Base-by-base conservation (phyloP, 2,888 invertebrate species). In the Nephrotoma guestfalica region DNA sequence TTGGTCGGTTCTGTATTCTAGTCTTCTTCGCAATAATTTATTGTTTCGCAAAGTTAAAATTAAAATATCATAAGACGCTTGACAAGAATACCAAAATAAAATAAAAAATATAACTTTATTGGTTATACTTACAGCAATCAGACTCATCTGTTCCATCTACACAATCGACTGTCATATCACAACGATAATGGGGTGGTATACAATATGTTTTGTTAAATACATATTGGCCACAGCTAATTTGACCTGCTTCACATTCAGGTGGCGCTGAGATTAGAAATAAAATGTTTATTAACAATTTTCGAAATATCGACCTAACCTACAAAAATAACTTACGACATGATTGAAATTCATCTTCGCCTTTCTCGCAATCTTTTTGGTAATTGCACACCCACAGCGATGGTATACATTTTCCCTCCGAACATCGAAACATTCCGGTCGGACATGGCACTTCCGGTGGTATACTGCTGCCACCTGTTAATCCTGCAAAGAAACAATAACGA, bases 191-290 rank as follows among this genome's bases (percentile, higher is more conserved):
- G 88, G 96, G 96, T 87, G 98, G 97, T 90, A 98, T 96, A 92
- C 98, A 98, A 92, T 97, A 98, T 43, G 98, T 97, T 92, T 96
- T 97, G 93, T 98, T 98, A 94, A 97, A 98, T 89, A 96, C 95
- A 93, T 98, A 98, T 92, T 97, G 97, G 86, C 96, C 95, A 92
- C 98, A 99, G 71, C 96, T 96, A 90, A 97, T 94, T 93, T 98
- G 97, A 0, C 96, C 96, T 86, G 95, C 93, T 89, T 98, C 97
- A 91, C 98, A 99, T 90, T 98, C 97, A 43, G 98, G 98, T 86
- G 98, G 97, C 87, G 97, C 98, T 98, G 93, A 11, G 40, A 86
- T 30, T 86, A 93, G 92, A 85, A 88, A 89, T 87, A 89, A 88
- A 88, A 84, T 42, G 2, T 2, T 30, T 30, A 30, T 30, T 30